These are phyloP conservation scores for Leucophenga montana DNA, from an alignment of 2,888 invertebrate genomes.

Conservation along the genomic window DNA sequence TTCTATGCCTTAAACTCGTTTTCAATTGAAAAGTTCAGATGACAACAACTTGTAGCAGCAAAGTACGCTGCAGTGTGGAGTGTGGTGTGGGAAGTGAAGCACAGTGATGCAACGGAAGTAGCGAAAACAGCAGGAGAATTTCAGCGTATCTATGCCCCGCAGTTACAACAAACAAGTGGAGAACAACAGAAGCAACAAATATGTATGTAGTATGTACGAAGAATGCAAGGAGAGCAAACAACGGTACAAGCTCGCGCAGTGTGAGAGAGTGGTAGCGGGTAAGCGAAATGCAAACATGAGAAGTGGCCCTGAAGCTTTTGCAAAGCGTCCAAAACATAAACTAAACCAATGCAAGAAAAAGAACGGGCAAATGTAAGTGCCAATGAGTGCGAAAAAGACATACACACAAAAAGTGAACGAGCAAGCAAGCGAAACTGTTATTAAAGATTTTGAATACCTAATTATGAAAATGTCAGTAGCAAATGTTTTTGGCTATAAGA, in stretches of 20 bases:
- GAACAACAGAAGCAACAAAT: slow-evolving; percentile 17
- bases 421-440: slow-evolving; percentile 61
- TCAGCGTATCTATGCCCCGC: slow-evolving; percentile 8
- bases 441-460: slow-evolving; percentile 74
- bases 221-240: not conserved
- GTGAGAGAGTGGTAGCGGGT: slow-evolving; percentile 12
- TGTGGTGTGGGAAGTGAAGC: not conserved
- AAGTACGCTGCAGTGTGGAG: no score
- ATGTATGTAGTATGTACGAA: not conserved
- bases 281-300: not conserved
- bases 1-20: not conserved
- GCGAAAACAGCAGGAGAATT: not conserved
- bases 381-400: not conserved
- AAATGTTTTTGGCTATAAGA: slow-evolving; percentile 60
- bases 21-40: not conserved
- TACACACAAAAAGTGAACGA: not conserved
- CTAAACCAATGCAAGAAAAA: no score
- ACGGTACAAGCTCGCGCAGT: slow-evolving; percentile 26
- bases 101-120: slow-evolving; percentile 5
- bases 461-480: slow-evolving; percentile 74
- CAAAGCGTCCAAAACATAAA: not conserved
- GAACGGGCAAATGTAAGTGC: no score
- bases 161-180: slow-evolving; percentile 26
- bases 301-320: not conserved
- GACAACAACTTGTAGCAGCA: slow-evolving; percentile 16